phyloP scores from a whole-genome alignment of 2,797 vertebrate species.

The Scleropages formosus region DNA sequence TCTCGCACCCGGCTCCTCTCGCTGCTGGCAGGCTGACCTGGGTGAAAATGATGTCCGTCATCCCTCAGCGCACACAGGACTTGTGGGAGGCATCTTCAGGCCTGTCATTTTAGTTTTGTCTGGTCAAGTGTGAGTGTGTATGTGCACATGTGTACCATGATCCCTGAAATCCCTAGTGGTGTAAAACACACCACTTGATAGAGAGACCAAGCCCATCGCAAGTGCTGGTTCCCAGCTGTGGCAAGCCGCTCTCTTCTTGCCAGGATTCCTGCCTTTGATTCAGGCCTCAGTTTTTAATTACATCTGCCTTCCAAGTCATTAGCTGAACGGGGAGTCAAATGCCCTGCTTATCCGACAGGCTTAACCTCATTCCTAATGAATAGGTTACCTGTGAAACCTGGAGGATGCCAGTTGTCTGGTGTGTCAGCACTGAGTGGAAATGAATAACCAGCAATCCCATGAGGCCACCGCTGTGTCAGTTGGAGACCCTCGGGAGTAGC shows the following conservation, averaged over 20 bases:
- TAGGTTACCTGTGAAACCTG: background rate
- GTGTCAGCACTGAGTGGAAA: background rate
- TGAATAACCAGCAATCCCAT: background rate
- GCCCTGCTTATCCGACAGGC: background rate
- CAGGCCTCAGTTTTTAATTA: slow-evolving; percentile 6
- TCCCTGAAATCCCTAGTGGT: background rate
- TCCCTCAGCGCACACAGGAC: background rate
- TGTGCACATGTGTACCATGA: background rate
- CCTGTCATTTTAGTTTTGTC: background rate
- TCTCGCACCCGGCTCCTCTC: too few relatives aligned
- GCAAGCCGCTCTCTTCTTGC: background rate
- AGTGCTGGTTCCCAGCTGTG: background rate
- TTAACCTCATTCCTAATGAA: background rate
- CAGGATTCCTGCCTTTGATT: background rate
- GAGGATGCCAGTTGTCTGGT: background rate
- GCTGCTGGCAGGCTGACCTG: background rate
- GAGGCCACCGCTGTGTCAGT: background rate
- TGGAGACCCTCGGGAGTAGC: background rate
- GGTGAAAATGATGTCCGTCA: background rate
- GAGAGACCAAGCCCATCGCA: background rate
- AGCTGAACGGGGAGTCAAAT: slow-evolving; percentile 4
- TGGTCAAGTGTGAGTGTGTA: background rate
- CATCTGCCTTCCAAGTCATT: slow-evolving; percentile 12
- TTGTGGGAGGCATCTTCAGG: background rate
- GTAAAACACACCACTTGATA: background rate